Evolutionary conservation across 2,888 invertebrate genomes (phyloP), one percentile per base, ranked within the genome.

Genomic region (Tuta absoluta): DNA sequence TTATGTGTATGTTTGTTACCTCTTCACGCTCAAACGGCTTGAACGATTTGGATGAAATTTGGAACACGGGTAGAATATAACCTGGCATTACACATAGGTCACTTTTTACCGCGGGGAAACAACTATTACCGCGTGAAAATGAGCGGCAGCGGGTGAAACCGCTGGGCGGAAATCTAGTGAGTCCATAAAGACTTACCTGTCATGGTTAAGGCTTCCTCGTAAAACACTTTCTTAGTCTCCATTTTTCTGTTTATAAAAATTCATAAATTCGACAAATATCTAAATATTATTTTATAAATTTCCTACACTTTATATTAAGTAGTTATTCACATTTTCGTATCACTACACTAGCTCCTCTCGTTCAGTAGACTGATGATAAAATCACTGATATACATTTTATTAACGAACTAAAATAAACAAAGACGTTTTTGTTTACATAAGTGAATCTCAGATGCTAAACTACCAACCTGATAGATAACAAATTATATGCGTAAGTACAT

Each of bases 171-270:
- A n/a, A n/a, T n/a, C n/a, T n/a, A n/a, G n/a, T 24, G 24, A 53
- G 2, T 24, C 14, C 24, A 24, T 19, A 58, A 60, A 23, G 21
- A 65, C 72, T 68, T 38, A 84, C 86, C 85, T 65, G 85, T 79
- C 78, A 80, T 77, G 49, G 71, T 70, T 41, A 86, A 67, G 0
- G 85, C 85, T 60, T 85, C 80, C 68, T 86, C 85, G 66, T 80
- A 86, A 0, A 75, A 64, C 41, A 84, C 77, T 66, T 76, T 79
- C 68, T 78, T 82, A 10, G 59, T 72, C 33, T 66, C 65, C 81
- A 79, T 81, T 65, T 69, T 73, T 33, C 33, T 33, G 10, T 28
- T 33, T 1, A 33, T 33, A 33, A 33, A 33, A 33, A 7, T 8
- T 33, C 33, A 33, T 10, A 8, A 33, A 33, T 33, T 33, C 1